Percentiles rank a stretch among this genome's conserved stretches.
phyloP scores from a whole-genome alignment of 53 echinoderm and acorn worm species.

The Luidia sarsii region DNA sequence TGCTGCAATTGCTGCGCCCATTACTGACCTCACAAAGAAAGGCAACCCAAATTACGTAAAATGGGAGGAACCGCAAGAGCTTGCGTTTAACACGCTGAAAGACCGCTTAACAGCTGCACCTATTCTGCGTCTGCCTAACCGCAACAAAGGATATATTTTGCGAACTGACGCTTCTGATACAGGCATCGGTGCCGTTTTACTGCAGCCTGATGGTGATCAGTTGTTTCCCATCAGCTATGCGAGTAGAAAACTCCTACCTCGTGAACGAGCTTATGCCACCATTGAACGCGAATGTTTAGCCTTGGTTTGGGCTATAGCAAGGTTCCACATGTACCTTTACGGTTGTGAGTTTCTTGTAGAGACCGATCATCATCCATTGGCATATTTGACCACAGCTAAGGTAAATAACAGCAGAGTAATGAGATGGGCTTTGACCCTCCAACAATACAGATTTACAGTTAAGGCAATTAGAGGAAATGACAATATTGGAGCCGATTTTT shows the following conservation, averaged over 20 bases:
- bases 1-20: slow-evolving; percentile 12
- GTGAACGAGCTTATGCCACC: slow-evolving; percentile 33
- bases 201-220: slow-evolving; percentile 2
- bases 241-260: slow-evolving; percentile 43
- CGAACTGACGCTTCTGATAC: slow-evolving; percentile 12
- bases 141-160: slow-evolving; percentile 7
- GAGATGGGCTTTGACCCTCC: slow-evolving; percentile 46
- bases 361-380: slow-evolving; percentile 43
- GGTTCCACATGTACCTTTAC: slow-evolving; percentile 34
- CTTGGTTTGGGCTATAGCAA: slow-evolving; percentile 40
- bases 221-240: slow-evolving; percentile 20
- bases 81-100: slow-evolving; percentile 4
- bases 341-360: slow-evolving; percentile 44
- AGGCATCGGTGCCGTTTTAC: slow-evolving; percentile 15
- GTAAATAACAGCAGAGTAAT: slow-evolving; percentile 35
- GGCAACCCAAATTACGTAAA: not conserved
- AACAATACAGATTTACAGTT: slow-evolving; percentile 39
- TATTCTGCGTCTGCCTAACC: slow-evolving; percentile 24
- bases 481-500: slow-evolving; percentile 51
- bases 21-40: slow-evolving; percentile 19
- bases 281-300: slow-evolving; percentile 63
- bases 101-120: not conserved
- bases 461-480: slow-evolving; percentile 32
- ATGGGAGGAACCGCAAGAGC: slow-evolving; percentile 19
- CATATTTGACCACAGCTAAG: slow-evolving; percentile 6